These are phyloP conservation scores for Abrostola tripartita DNA, from an alignment of 2,888 invertebrate species.

Conservation along the genomic window DNA sequence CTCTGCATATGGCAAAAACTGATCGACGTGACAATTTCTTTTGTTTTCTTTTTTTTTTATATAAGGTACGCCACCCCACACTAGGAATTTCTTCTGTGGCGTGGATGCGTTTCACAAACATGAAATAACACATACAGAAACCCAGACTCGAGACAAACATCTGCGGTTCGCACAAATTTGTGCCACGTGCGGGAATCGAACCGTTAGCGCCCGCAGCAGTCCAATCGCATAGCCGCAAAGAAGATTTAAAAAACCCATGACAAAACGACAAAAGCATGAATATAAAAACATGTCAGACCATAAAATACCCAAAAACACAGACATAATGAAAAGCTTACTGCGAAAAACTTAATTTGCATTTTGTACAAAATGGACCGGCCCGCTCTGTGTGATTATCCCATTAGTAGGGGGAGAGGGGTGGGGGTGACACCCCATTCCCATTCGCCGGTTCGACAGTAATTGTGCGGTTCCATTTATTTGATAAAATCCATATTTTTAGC, in stretches of 20 bases:
- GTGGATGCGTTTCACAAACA: no score
- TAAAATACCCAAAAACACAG: constrained; percentile 7
- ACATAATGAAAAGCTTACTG: constrained; percentile 26
- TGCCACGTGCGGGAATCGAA: no score
- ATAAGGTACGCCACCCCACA: no score
- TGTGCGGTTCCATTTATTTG: constrained; percentile 14
- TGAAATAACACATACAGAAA: no score
- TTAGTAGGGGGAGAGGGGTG: constrained; percentile 23
- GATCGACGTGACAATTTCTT: no score
- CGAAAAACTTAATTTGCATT: constrained; percentile 47
- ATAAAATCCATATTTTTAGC: constrained; percentile 7
- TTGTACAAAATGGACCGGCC: constrained; percentile 33
- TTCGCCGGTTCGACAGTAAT: constrained; percentile 20
- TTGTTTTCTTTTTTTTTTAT: no score
- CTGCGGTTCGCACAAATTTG: no score
- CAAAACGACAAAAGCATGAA: not conserved
- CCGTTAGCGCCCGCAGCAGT: no score
- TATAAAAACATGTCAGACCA: constrained; percentile 10
- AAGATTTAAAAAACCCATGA: not conserved
- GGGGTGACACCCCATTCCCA: not conserved
- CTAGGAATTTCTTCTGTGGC: no score
- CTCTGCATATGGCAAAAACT: no score
- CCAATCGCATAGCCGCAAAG: no score
- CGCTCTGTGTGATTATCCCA: constrained; percentile 47
- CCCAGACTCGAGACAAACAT: no score